phyloP scores from a whole-genome alignment of 2,888 invertebrate genomes.

The Hypsopygia costalis region DNA sequence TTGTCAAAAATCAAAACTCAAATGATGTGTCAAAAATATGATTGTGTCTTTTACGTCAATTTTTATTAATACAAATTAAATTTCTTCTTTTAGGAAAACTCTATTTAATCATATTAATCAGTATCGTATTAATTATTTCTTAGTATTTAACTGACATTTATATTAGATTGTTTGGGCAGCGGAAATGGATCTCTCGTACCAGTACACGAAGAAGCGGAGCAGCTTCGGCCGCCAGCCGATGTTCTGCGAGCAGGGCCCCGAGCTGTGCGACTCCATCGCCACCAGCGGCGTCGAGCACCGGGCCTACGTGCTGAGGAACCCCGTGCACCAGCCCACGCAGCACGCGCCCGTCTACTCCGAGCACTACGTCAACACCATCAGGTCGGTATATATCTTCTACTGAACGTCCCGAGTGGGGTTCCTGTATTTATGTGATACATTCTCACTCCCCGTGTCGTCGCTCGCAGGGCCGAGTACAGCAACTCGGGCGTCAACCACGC shows the following conservation, averaged over 20 bases:
- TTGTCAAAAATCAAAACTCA: too few species aligned
- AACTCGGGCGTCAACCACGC: conserved; percentile 83
- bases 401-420: too few species aligned
- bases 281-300: conserved; percentile 45
- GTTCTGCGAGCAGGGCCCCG: conserved; percentile 67
- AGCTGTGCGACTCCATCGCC: conserved; percentile 57
- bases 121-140: too few species aligned
- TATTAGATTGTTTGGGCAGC: too few species aligned
- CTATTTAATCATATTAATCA: too few species aligned
- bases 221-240: conserved; percentile 71
- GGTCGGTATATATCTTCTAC: too few species aligned
- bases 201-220: conserved; percentile 63
- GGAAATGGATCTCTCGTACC: conserved; percentile 52
- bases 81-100: too few species aligned
- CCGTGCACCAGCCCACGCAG: conserved; percentile 72
- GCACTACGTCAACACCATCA: conserved; percentile 79
- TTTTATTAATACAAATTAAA: too few species aligned
- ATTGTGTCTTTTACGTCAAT: too few species aligned
- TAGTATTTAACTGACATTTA: too few species aligned
- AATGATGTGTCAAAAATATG: too few species aligned
- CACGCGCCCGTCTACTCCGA: conserved; percentile 55
- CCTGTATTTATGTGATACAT: neutral
- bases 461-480: conserved; percentile 76
- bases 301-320: conserved; percentile 72
- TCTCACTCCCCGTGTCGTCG: neutral